Percentiles rank a stretch among this genome's conserved stretches.
Conservation (phyloP, 2,888 invertebrate genomes). For the Brachylomia viminalis region DNA sequence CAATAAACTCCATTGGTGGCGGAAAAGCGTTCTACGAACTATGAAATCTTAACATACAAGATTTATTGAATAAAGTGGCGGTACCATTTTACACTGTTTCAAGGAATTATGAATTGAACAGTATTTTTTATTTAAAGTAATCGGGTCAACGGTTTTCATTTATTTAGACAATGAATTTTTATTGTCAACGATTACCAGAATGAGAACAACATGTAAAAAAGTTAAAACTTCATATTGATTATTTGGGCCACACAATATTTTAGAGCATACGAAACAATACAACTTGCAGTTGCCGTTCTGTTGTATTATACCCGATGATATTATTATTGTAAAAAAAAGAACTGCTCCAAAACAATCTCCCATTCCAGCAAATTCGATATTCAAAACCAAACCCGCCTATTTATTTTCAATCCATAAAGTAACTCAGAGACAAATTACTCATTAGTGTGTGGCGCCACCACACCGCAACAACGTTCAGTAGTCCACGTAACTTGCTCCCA, state of each 20-base stretch:
- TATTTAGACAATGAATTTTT: conserved; percentile 17
- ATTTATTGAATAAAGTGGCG: conserved; percentile 53
- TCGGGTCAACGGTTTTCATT: too few species aligned
- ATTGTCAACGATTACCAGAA: not conserved
- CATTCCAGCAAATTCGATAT: conserved; percentile 4
- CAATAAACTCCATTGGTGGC: conserved; percentile 59
- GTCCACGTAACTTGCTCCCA: conserved; percentile 55
- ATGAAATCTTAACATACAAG: conserved; percentile 41
- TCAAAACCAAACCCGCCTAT: conserved; percentile 28
- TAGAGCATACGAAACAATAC: not conserved
- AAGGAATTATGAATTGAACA: conserved; percentile 36
- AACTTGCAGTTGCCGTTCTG: not conserved
- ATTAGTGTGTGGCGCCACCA: conserved; percentile 51
- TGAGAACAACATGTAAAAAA: not conserved
- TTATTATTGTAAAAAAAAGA: conserved; percentile 12
- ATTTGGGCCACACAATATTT: not conserved
- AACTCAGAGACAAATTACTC: conserved; percentile 15
- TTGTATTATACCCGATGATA: not conserved
- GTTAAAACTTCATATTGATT: not conserved
- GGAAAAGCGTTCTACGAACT: conserved; percentile 58
- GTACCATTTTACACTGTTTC: conserved; percentile 44
- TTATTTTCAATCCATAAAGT: conserved; percentile 48
- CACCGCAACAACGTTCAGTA: conserved; percentile 12
- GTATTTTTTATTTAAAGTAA: conserved; percentile 1
- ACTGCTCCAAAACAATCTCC: not conserved